Conservation (phyloP, 2,113 vertebrate genomes). For the Leucopsar rothschildi region DNA sequence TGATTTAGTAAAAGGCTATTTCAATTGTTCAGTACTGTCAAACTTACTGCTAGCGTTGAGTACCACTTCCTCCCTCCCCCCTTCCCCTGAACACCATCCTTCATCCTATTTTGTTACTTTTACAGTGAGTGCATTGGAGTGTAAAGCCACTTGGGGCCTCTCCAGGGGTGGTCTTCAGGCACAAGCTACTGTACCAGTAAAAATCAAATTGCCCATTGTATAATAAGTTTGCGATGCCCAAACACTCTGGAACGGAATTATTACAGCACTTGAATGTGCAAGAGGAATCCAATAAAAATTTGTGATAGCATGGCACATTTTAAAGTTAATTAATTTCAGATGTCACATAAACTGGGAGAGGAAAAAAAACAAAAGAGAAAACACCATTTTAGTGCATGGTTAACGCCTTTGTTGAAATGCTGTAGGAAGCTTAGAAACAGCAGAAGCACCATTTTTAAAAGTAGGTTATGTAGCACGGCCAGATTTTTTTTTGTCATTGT, state of each 20-base stretch:
- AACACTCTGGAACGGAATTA: not conserved
- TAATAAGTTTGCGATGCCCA: not conserved
- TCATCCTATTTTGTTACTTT: slow-evolving; percentile 19
- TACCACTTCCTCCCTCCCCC: not conserved
- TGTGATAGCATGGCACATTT: not conserved
- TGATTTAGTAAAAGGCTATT: not conserved
- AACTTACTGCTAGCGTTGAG: not conserved
- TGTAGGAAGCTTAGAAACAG: not conserved
- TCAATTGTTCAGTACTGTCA: not conserved
- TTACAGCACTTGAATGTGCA: not conserved
- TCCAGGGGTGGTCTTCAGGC: slow-evolving; percentile 37
- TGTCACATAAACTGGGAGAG: not conserved
- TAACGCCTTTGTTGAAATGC: not conserved
- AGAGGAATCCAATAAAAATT: not conserved
- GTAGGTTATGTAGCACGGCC: not conserved
- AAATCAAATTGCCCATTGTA: not conserved
- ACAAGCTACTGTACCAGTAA: not conserved
- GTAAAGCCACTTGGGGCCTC: not conserved
- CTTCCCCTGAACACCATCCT: fast-evolving
- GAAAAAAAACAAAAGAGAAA: not conserved
- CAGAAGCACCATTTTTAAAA: not conserved
- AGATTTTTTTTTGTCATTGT: not conserved
- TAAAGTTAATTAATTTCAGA: slow-evolving; percentile 30
- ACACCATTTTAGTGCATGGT: not conserved
- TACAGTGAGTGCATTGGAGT: slow-evolving; percentile 21